A percentile compares a stretch with the other conserved stretches of the same genome.
These are phyloP conservation scores for Coregonus ussuriensis DNA, from an alignment of 2,797 vertebrate genomes.

Conservation along the genomic window DNA sequence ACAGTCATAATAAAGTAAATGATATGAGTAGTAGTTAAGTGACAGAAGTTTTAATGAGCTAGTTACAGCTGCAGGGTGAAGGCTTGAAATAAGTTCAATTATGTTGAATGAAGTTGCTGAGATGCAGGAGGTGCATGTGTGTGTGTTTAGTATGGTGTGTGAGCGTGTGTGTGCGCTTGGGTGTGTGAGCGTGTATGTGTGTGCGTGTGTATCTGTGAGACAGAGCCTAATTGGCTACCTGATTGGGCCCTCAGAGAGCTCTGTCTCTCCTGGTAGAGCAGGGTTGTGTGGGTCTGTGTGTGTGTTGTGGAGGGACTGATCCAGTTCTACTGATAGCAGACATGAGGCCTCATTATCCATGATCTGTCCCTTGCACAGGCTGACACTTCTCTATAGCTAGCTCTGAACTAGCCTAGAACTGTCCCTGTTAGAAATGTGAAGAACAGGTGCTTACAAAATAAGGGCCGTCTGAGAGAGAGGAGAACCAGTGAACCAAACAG, in stretches of 20 bases:
- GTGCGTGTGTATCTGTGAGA: no score
- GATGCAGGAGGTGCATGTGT: no score
- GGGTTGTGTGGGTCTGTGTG: not conserved
- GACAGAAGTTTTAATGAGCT: not conserved
- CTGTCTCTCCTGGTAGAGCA: not conserved
- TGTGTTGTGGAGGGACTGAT: conserved; percentile 3
- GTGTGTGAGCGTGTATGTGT: no score
- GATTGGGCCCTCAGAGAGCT: not conserved
- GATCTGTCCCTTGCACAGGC: not conserved
- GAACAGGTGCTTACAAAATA: not conserved
- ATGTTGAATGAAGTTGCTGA: not conserved
- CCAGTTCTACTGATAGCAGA: not conserved
- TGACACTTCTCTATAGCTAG: not conserved
- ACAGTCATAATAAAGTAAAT: not conserved
- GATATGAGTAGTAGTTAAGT: not conserved
- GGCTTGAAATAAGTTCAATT: not conserved
- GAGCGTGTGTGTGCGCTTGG: no score
- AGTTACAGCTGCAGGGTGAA: not conserved
- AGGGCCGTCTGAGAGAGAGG: not conserved
- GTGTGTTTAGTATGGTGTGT: no score
- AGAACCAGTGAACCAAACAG: not conserved
- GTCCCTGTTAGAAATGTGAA: not conserved
- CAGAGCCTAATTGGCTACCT: no score
- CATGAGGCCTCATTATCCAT: not conserved
- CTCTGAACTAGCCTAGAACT: not conserved